phyloP scores from a whole-genome alignment of 2,888 invertebrate genomes.

The Adelphocoris suturalis region DNA sequence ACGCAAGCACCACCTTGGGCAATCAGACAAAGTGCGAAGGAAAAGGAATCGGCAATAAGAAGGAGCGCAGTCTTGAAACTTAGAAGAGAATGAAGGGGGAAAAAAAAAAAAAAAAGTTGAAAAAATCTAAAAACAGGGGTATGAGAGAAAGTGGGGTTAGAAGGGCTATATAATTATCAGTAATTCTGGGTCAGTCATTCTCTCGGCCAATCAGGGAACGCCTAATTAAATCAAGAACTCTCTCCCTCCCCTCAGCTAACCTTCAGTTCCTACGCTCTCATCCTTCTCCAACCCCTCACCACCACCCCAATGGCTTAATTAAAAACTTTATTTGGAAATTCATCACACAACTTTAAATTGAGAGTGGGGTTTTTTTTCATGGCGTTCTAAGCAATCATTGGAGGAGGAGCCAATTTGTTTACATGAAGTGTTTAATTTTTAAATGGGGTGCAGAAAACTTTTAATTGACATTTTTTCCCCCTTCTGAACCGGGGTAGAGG shows the following conservation, averaged over 20 bases:
- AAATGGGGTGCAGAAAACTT: constrained; percentile 68
- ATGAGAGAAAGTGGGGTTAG: constrained; percentile 28
- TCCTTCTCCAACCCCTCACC: constrained; percentile 8
- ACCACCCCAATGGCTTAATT: constrained; percentile 70
- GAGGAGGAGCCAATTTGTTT: constrained; percentile 72
- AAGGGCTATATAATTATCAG: constrained; percentile 63
- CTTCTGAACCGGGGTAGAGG: background rate
- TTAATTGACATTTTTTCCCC: constrained; percentile 70
- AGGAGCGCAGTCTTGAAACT: constrained; percentile 10
- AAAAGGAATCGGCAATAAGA: constrained; percentile 54
- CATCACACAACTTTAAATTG: constrained; percentile 73
- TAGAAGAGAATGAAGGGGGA: background rate
- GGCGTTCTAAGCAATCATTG: constrained; percentile 70
- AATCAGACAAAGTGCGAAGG: constrained; percentile 54
- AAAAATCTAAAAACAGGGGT: background rate
- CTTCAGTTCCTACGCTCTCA: constrained; percentile 33
- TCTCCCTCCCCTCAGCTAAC: constrained; percentile 51
- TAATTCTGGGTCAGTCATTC: constrained; percentile 70
- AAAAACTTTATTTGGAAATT: constrained; percentile 73
- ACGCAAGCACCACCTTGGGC: constrained; percentile 52
- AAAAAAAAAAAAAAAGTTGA: constrained; percentile 3
- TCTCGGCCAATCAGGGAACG: constrained; percentile 67
- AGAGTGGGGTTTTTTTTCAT: constrained; percentile 67
- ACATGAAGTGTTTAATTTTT: constrained; percentile 72
- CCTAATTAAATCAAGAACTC: constrained; percentile 71